phyloP scores from a whole-genome alignment of 1,140 invertebrate species.

The Semibalanus balanoides region DNA sequence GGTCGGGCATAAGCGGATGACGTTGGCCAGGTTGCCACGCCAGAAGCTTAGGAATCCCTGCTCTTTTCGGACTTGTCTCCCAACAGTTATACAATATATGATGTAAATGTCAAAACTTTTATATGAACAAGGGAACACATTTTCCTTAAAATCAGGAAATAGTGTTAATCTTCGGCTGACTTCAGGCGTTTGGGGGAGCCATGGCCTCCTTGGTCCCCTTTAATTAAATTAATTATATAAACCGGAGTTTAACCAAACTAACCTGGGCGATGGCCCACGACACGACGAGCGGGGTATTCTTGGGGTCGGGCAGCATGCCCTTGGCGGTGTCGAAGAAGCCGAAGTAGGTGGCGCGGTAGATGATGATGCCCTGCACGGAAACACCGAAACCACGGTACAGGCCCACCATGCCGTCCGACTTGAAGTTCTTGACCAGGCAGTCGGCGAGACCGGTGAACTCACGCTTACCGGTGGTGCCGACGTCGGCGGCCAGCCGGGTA shows the following conservation, averaged over 20 bases:
- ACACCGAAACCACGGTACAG: constrained; percentile 86
- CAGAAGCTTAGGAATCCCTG: too few species aligned
- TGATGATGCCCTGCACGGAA: constrained; percentile 78
- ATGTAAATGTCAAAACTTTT: too few species aligned
- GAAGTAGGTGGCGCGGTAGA: constrained; percentile 85
- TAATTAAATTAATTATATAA: too few species aligned
- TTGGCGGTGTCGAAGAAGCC: constrained; percentile 88
- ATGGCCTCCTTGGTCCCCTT: too few species aligned
- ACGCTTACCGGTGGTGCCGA: constrained; percentile 62
- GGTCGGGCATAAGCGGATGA: too few species aligned
- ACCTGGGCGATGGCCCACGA: constrained; percentile 75
- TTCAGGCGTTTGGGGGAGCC: too few species aligned
- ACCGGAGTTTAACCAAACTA: constrained; percentile 19
- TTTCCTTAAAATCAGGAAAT: too few species aligned
- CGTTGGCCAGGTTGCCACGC: too few species aligned
- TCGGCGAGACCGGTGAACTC: constrained; percentile 76
- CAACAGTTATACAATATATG: too few species aligned
- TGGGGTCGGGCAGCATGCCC: constrained; percentile 67
- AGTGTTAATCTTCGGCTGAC: too few species aligned
- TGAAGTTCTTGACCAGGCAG: constrained; percentile 75
- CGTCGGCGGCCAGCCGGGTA: constrained; percentile 72
- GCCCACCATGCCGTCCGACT: constrained; percentile 67
- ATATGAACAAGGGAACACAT: too few species aligned
- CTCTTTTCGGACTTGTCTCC: too few species aligned
- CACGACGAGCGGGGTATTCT: constrained; percentile 65